These are phyloP conservation scores for Aspidapion aeneum DNA, from an alignment of 2,888 invertebrate genomes.

Conservation along the genomic window DNA sequence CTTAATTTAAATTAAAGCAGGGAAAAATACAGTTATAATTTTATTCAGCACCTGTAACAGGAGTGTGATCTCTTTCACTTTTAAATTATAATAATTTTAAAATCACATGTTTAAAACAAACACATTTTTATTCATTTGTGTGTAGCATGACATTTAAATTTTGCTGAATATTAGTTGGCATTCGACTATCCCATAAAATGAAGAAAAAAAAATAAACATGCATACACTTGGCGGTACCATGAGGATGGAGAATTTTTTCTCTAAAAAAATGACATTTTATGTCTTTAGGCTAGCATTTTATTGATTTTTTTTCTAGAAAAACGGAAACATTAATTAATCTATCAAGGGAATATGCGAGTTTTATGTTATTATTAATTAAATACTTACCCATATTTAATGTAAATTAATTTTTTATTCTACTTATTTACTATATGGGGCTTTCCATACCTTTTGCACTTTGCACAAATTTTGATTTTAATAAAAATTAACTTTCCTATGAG, in stretches of 20 bases:
- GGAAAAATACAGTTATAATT: no score
- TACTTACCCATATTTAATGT: no score
- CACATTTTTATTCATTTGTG: not conserved
- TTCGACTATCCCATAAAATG: not conserved
- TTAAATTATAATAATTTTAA: no score
- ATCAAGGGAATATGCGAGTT: not conserved
- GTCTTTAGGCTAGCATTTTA: not conserved
- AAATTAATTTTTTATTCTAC: no score
- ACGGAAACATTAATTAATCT: not conserved
- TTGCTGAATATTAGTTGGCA: not conserved
- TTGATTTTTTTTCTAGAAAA: not conserved
- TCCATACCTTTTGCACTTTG: no score
- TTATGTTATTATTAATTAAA: no score
- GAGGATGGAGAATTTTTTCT: not conserved
- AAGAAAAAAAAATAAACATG: not conserved
- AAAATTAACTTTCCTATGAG: no score
- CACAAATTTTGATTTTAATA: no score
- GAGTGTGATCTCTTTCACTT: not conserved
- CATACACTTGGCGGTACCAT: not conserved
- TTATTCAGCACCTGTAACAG: no score
- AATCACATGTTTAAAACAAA: not conserved
- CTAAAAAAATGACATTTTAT: no score
- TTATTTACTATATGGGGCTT: no score
- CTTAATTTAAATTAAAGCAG: no score
- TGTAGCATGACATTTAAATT: slow-evolving; percentile 1